Evolutionary conservation across 2,888 invertebrate species (phyloP).

Genomic region (Acanthacorydalis orientalis): DNA sequence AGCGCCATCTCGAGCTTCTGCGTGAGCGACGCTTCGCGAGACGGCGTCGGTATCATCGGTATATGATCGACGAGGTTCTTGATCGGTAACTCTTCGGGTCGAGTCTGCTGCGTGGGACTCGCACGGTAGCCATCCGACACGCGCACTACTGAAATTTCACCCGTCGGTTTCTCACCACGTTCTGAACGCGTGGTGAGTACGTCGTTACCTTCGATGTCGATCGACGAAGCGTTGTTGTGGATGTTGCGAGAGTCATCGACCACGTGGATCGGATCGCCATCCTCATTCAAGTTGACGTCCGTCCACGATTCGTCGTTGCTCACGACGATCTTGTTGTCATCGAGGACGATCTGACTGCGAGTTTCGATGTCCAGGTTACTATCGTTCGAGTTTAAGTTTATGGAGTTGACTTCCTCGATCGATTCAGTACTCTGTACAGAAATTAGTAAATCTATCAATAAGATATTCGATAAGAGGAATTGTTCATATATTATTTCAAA

Average conservation of each 20-base stretch:
- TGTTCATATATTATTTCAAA: not conserved
- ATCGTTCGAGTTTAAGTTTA: slow-evolving; percentile 54
- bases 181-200: slow-evolving; percentile 21
- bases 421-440: slow-evolving; percentile 66
- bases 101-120: slow-evolving; percentile 34
- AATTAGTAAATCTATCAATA: not conserved
- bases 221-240: slow-evolving; percentile 36
- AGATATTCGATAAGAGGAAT: not conserved
- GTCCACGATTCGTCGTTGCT: slow-evolving; percentile 82
- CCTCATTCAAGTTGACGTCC: slow-evolving; percentile 81
- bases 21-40: slow-evolving; percentile 81
- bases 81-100: slow-evolving; percentile 54
- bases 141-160: slow-evolving; percentile 55
- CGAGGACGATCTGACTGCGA: slow-evolving; percentile 47
- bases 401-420: slow-evolving; percentile 59
- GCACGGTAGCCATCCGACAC: slow-evolving; percentile 36
- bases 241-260: slow-evolving; percentile 36
- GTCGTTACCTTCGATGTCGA: slow-evolving; percentile 44
- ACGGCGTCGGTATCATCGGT: slow-evolving; percentile 40
- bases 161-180: slow-evolving; percentile 50
- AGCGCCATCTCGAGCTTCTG: slow-evolving; percentile 93
- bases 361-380: slow-evolving; percentile 55
- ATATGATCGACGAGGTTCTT: slow-evolving; percentile 45
- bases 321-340: slow-evolving; percentile 48
- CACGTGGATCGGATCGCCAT: slow-evolving; percentile 34